These are phyloP conservation scores for Colinus virginianus DNA, from an alignment of 2,113 vertebrate species.

Conservation along the genomic window DNA sequence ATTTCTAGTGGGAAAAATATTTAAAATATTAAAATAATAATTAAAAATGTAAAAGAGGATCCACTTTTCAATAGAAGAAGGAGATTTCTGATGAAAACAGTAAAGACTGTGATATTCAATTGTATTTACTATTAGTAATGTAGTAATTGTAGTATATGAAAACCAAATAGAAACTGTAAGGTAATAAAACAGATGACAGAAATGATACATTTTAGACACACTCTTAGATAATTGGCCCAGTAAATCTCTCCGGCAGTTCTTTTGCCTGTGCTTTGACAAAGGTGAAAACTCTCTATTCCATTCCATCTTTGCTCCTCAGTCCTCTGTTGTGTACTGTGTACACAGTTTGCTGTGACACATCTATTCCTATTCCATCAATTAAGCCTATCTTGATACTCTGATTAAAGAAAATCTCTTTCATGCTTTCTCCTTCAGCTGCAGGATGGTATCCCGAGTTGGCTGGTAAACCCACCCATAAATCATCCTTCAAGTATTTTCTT, in stretches of 20 bases:
- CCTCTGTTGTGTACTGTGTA: neutral
- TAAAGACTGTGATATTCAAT: neutral
- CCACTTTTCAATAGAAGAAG: neutral
- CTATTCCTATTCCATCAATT: neutral
- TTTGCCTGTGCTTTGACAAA: neutral
- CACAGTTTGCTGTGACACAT: neutral
- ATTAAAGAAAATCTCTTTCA: neutral
- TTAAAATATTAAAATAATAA: neutral
- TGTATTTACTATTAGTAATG: neutral
- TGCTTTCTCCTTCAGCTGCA: neutral
- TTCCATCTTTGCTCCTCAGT: neutral
- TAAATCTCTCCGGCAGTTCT: neutral
- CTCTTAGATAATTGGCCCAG: neutral
- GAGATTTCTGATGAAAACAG: neutral
- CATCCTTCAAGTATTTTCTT: constrained; percentile 26
- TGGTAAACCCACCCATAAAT: neutral
- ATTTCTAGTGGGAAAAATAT: neutral
- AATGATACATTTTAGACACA: neutral
- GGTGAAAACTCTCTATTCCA: neutral
- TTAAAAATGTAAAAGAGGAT: neutral
- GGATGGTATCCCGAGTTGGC: neutral
- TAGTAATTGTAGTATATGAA: neutral
- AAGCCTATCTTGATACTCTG: neutral
- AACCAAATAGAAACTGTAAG: neutral
- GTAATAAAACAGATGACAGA: neutral